Evolutionary conservation across 2,797 vertebrate genomes (phyloP).

Genomic region (Eulemur rubriventer): DNA sequence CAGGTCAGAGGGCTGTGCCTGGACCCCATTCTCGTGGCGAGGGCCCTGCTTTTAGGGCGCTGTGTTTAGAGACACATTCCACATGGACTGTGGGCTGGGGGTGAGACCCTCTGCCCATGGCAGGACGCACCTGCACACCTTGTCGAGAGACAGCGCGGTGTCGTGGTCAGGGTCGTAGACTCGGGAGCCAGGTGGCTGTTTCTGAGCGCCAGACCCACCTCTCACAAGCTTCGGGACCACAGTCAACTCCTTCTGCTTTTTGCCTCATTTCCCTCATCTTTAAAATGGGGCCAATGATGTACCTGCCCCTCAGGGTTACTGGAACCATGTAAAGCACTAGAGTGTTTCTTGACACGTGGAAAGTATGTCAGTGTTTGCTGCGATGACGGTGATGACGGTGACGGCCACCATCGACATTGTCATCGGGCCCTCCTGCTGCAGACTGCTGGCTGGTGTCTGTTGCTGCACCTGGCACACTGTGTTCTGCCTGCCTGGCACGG

Average conservation of each 20-base stretch:
- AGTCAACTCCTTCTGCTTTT: not conserved
- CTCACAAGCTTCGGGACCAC: not conserved
- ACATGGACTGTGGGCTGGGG: accelerated
- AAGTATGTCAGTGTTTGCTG: not conserved
- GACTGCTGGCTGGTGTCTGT: not conserved
- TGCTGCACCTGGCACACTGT: not conserved
- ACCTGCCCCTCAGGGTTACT: not conserved
- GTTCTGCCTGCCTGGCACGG: not conserved
- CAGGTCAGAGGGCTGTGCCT: not conserved
- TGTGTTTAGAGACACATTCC: not conserved
- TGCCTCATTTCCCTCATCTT: not conserved
- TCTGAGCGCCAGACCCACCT: not conserved
- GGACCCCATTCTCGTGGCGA: not conserved
- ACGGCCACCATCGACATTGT: accelerated
- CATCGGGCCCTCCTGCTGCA: not conserved
- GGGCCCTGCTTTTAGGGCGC: not conserved
- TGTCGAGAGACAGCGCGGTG: not conserved
- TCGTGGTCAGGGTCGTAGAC: not conserved
- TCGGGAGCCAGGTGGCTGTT: not conserved
- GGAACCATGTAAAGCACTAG: not conserved
- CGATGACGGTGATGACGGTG: accelerated
- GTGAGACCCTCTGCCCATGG: accelerated
- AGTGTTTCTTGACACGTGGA: not conserved
- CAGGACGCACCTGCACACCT: not conserved
- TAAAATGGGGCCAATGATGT: not conserved